Evolutionary conservation across 2,113 vertebrate species (phyloP), one percentile per base, ranked within the genome.

Genomic region (Gasterosteus aculeatus): DNA sequence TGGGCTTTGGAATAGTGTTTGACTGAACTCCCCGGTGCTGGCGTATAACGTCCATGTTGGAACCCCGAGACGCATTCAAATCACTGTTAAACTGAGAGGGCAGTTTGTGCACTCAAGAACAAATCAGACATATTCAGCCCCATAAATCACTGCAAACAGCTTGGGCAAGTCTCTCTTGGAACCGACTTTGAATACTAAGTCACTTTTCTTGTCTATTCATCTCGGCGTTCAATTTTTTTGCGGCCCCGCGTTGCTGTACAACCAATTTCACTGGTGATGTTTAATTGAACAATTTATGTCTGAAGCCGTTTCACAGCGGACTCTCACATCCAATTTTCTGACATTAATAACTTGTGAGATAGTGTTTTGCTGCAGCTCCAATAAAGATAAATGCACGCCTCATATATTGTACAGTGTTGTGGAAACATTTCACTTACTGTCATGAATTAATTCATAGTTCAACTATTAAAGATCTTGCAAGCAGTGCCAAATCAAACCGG

Each of bases 111-210:
- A 61, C 77, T 78, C 51, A 62, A 80, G 75, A 86, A 75, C 63
- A 85, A 89, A 84, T 85, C 61, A 59, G 77, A 84, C 78, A 85
- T 57, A 83, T 82, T 83, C 80, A 62, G 49, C 72, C 41, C 69
- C 77, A 85, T 85, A 88, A 88, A 88, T 87, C 86, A 88, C 29
- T 5, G 57, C 31, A n/a, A 85, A 77, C 42, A 16, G 60, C 56
- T 14, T 41, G 56, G 69, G 49, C 56, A 57, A 60, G 63, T 81
- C 84, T 78, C 53, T 51, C n/a, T 2, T 1, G 6, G 12, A 26
- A 83, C 59, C 81, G 35, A 81, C 77, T 76, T 74, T 72, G 71
- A 87, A 89, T 83, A 77, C 62, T 76, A 85, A 85, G 42, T 88
- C 38, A 35, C 66, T 78, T 83, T 75, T 75, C 71, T 80, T 76